Base-by-base conservation (phyloP, 2,113 vertebrate species). In the Phoxinus phoxinus region DNA sequence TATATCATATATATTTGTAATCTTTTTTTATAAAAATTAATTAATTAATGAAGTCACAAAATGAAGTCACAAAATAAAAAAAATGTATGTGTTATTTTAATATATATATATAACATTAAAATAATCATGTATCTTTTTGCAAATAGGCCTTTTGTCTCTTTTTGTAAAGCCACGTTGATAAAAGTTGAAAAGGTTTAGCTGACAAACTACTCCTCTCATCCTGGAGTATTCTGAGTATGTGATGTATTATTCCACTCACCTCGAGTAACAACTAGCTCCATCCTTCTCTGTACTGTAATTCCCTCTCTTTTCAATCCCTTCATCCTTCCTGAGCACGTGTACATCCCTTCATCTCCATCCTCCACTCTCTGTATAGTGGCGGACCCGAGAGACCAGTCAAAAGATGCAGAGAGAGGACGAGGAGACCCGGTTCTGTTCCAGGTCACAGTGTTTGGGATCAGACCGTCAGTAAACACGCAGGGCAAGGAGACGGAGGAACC, bases 181-280 rank as follows among this genome's bases (percentile, higher is more conserved):
- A 46, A 12, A 13, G 44, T 46, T 46, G 12, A 46, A 46, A 46
- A 46, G 44, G 44, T 46, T 46, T 12, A 46, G 44, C 44, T 48
- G 46, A 48, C 11, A 46, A 46, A 46, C 44, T 46, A 46, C 44
- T 12, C 9, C 37, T 7, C 44, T 46, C 44, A 46, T 51, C 3
- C 48, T 51, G 13, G 46, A 51, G 15, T 19, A 15, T 67, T 67
- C 27, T 3, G 11, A 15, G 6, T 61, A 48, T 17, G 30, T 30
- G 21, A 27, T 76, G 13, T 35, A 65, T 37, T 71, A 37, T 4
- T 53, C 44, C 25, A 21, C 90, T 89, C 59, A 95, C 95, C 89
- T 90, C 89, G 91, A 48, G 93, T 89, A 8, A 91, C 87, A 0
- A 95, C 89, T 0, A 95, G 93, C 87, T 90, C 76, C 86, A 95